These are phyloP conservation scores for Eulacestoma nigropectus DNA, from an alignment of 2,113 vertebrate species.

Conservation along the genomic window DNA sequence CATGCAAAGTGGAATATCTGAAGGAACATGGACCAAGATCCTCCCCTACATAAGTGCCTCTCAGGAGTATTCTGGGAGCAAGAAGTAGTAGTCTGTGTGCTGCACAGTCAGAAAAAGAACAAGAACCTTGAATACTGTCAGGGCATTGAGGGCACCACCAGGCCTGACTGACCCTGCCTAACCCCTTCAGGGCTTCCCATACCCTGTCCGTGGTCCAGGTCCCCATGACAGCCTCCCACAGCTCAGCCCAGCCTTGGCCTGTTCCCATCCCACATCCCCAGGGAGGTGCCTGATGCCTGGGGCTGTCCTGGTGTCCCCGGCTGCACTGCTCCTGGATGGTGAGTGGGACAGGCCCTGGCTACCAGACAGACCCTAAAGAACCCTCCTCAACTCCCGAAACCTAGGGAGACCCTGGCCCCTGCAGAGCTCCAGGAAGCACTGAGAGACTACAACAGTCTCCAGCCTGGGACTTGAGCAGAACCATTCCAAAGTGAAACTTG, in stretches of 20 bases:
- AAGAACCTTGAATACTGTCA: not conserved
- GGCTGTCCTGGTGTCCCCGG: rapidly evolving
- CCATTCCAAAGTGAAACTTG: not conserved
- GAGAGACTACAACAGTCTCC: not conserved
- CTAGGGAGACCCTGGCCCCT: not conserved
- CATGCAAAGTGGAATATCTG: not conserved
- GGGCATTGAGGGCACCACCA: not conserved
- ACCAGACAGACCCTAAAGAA: rapidly evolving
- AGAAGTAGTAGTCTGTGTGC: not conserved
- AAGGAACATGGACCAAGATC: not conserved
- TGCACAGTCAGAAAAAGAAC: not conserved
- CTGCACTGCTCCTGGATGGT: not conserved
- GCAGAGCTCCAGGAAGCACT: not conserved
- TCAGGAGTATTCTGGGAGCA: not conserved
- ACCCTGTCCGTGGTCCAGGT: not conserved
- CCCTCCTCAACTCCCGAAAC: rapidly evolving
- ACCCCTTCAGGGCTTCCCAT: not conserved
- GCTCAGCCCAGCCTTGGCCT: not conserved
- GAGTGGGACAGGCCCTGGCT: rapidly evolving
- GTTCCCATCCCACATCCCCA: not conserved
- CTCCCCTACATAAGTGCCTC: rapidly evolving
- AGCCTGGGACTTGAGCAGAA: not conserved
- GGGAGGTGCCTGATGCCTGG: rapidly evolving
- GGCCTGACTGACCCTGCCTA: not conserved
- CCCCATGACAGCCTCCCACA: not conserved